These are phyloP conservation scores for Cephalopachus bancanus DNA, from an alignment of 2,797 vertebrate genomes.

Conservation along the genomic window DNA sequence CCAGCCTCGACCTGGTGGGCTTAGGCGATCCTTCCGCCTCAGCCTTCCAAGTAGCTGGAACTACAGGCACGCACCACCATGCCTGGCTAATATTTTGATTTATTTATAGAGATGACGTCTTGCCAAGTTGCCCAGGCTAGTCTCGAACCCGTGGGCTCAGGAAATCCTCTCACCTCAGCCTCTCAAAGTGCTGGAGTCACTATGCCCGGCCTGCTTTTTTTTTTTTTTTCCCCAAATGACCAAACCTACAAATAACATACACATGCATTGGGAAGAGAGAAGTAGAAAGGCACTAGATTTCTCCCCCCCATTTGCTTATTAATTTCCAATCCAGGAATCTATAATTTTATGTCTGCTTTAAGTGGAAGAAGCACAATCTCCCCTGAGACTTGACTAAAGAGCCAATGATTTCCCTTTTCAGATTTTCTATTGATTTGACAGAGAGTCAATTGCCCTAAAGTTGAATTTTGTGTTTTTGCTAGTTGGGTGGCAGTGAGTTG, in stretches of 20 bases:
- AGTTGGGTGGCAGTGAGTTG: background rate
- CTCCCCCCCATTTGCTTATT: constrained; percentile 45
- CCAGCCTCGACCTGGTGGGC: too few relatives aligned
- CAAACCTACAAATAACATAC: background rate
- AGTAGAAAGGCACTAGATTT: background rate
- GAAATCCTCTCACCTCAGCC: too few relatives aligned
- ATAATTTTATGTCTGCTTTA: background rate
- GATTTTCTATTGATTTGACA: constrained; percentile 28
- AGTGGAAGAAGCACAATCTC: constrained; percentile 47
- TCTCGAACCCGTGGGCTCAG: too few relatives aligned
- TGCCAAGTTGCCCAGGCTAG: too few relatives aligned
- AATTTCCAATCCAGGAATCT: constrained; percentile 1
- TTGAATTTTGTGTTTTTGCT: constrained; percentile 55
- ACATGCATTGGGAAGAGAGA: background rate
- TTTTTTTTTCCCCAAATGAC: too few relatives aligned
- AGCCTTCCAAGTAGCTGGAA: too few relatives aligned
- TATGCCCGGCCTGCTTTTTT: too few relatives aligned
- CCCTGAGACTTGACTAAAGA: background rate
- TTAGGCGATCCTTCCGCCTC: too few relatives aligned
- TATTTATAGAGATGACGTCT: too few relatives aligned
- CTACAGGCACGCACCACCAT: too few relatives aligned
- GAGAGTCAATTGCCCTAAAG: background rate
- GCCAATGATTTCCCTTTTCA: background rate
- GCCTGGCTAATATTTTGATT: too few relatives aligned
- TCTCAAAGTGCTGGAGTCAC: too few relatives aligned